Conservation (phyloP, 2,888 invertebrate genomes). For the Zaprionus lineosus region DNA sequence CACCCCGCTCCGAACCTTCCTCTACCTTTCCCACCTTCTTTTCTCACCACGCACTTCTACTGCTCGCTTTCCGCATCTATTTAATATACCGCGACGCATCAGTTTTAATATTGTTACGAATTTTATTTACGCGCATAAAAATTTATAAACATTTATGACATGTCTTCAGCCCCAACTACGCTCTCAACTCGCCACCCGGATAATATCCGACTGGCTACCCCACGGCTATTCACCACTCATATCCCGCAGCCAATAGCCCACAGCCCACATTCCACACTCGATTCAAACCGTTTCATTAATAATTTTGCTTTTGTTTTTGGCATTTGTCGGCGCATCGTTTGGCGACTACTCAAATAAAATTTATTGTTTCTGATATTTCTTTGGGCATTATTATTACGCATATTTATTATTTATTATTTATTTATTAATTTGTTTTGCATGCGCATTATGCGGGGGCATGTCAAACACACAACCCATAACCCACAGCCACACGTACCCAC, state of each 20-base stretch:
- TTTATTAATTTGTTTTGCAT: conserved; percentile 70
- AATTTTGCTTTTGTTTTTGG: conserved; percentile 50
- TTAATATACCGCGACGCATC: conserved; percentile 68
- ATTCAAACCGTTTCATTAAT: conserved; percentile 41
- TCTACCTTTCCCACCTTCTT: background rate
- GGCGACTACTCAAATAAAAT: conserved; percentile 68
- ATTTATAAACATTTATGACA: conserved; percentile 74
- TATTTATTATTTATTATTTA: conserved; percentile 67
- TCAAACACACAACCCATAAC: conserved; percentile 5
- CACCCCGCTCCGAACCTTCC: background rate
- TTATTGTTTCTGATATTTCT: conserved; percentile 75
- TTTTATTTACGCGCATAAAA: conserved; percentile 67
- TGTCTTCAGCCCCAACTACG: conserved; percentile 15
- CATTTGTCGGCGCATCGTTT: conserved; percentile 51
- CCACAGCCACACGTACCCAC: background rate
- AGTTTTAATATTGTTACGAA: conserved; percentile 70
- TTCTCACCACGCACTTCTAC: background rate
- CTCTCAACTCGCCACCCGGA: too few relatives aligned
- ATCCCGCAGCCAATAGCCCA: background rate
- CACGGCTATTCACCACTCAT: background rate
- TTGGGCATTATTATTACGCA: conserved; percentile 72
- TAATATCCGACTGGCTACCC: too few relatives aligned
- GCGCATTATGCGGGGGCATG: conserved; percentile 45
- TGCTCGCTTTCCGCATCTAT: conserved; percentile 37
- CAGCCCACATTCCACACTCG: background rate